Base-by-base conservation (phyloP, 2,888 invertebrate genomes). In the Cantharis rustica region DNA sequence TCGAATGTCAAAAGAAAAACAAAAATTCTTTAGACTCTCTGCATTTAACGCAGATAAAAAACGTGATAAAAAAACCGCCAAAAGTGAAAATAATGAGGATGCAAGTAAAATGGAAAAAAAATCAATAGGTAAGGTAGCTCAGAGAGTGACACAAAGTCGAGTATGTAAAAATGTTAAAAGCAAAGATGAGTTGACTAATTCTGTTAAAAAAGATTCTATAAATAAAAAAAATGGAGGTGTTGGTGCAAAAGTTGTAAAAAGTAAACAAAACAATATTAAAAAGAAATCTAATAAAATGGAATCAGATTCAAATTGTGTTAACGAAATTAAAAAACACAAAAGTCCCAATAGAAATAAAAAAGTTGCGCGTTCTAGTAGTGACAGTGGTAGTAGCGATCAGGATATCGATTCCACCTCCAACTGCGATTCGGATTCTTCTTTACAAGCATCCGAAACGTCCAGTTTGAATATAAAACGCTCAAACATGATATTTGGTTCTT, bases 1-100 rank as follows among this genome's bases (percentile, higher is more conserved):
- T 88, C 91, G 91, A 87, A 95, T 95, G 91, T 95, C 95, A 81
- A 94, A 95, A 90, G 95, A 95, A 90, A 95, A 95, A 89, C 95
- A 94, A 89, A 95, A 95, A 89, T 95, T 95, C 90, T 95, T 95
- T 90, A 91, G 94, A 87, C 91, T 92, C 87, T 94, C 94, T 84
- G 94, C 93, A 73, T 95, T 95, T 88, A 94, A 95, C 88, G 91
- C 93, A 79, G 93, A 92, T 82, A 91, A 91, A 87, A 89, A 89
- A 75, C 84, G 82, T 31, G 83, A 80, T 17, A 83, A 82, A 77
- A 81, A 81, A 71, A 76, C 64, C 61, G 68, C 68, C 62, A 64
- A 47, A 69, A 47, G 62, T 61, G 68, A 47, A 20, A 69, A 69
- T 47, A 26, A 27, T 47, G 61, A n/a, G 15, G 68, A 61, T 23